phyloP scores from a whole-genome alignment of 1,140 invertebrate genomes.

The Bemisia tabaci region DNA sequence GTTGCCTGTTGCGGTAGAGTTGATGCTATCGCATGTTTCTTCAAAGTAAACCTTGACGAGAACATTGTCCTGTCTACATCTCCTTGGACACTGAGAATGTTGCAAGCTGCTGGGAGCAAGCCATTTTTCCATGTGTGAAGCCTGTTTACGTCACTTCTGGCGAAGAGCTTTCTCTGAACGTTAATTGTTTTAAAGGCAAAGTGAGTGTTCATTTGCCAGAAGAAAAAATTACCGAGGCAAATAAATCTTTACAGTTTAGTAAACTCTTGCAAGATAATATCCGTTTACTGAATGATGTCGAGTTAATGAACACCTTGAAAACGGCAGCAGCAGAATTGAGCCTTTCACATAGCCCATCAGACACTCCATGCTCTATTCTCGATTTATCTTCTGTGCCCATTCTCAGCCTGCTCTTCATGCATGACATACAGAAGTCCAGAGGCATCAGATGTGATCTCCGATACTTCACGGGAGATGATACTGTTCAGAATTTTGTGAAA shows the following conservation, averaged over 20 bases:
- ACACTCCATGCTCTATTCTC: neutral
- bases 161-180: neutral
- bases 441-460: neutral
- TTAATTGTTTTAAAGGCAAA: neutral
- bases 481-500: neutral
- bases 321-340: neutral
- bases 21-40: constrained; percentile 54
- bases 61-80: constrained; percentile 41
- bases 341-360: neutral
- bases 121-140: constrained; percentile 36
- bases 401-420: neutral
- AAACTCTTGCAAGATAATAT: neutral
- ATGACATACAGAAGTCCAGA: neutral
- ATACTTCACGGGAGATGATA: neutral
- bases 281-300: neutral
- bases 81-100: constrained; percentile 27
- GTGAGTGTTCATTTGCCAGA: neutral
- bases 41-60: constrained; percentile 54
- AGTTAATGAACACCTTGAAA: neutral
- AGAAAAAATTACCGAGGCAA: neutral
- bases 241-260: no score
- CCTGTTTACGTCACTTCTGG: neutral
- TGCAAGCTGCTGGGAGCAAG: constrained; percentile 56
- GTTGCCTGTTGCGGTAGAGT: constrained; percentile 32
- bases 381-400: neutral